Evolutionary conservation across 2,797 vertebrate species (phyloP).

Genomic region (Vipera ursinii): DNA sequence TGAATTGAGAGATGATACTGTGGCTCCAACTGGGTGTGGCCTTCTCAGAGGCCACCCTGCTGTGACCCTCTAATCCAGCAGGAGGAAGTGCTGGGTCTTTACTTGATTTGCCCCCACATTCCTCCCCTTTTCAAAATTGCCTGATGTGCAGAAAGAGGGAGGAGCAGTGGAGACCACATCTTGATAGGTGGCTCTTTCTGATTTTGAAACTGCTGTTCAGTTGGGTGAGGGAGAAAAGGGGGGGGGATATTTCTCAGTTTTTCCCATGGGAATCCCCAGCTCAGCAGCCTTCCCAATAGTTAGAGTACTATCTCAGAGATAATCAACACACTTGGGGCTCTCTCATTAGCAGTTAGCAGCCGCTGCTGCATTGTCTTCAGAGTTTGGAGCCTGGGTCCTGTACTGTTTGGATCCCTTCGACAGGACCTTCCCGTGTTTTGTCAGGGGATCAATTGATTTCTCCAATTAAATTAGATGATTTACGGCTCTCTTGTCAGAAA

Average conservation of each 20-base stretch:
- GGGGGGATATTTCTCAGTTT: neutral
- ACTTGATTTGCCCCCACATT: neutral
- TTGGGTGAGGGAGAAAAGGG: neutral
- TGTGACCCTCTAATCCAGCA: neutral
- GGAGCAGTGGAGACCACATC: neutral
- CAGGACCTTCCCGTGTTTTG: conserved; percentile 13
- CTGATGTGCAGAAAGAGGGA: too few relatives aligned
- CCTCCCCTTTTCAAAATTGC: neutral
- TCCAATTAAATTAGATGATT: conserved; percentile 36
- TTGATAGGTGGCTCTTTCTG: neutral
- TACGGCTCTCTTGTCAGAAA: conserved; percentile 21
- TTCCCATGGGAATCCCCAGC: neutral
- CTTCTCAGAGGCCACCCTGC: neutral
- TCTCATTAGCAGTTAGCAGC: neutral
- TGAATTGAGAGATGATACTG: neutral
- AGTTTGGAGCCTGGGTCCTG: neutral
- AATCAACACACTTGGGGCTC: neutral
- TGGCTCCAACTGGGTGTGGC: neutral
- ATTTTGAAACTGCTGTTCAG: neutral
- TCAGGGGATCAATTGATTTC: conserved; percentile 26
- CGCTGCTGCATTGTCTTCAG: neutral
- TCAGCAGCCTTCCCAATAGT: neutral
- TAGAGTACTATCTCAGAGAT: neutral
- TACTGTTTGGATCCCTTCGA: neutral
- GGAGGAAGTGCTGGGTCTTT: neutral